Evolutionary conservation across 2,113 vertebrate genomes (phyloP).

Genomic region (Saccopteryx leptura): DNA sequence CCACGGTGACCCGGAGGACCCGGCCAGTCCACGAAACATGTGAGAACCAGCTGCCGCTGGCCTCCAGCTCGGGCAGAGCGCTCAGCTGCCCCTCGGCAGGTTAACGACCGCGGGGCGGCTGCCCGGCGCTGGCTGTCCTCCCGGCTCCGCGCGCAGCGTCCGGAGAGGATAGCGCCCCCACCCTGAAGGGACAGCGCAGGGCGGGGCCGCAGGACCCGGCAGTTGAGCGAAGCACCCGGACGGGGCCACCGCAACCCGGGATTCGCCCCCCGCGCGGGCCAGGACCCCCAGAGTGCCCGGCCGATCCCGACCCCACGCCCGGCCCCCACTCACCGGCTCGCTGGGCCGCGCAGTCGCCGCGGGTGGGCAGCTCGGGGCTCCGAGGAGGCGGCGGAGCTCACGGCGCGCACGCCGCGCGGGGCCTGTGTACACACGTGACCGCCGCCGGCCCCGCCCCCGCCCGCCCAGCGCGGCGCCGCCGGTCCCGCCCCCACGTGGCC

Average conservation of each 20-base stretch:
- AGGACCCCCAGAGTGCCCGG: too few species aligned
- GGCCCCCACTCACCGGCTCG: slow-evolving; percentile 69
- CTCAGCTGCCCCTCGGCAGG: slow-evolving; percentile 11
- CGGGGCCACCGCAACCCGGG: not conserved
- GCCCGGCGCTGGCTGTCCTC: not conserved
- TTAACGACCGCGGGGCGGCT: slow-evolving; percentile 39
- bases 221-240: not conserved
- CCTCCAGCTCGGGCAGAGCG: not conserved
- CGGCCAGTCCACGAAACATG: not conserved
- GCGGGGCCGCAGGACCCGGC: not conserved
- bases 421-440: slow-evolving; percentile 84
- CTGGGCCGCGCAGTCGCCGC: slow-evolving; percentile 48
- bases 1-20: not conserved
- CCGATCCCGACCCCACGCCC: not conserved
- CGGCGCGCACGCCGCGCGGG: slow-evolving; percentile 68
- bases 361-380: slow-evolving; percentile 3
- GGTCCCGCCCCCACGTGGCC: not conserved
- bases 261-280: not conserved
- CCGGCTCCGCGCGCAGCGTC: not conserved
- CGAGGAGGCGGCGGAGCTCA: slow-evolving; percentile 40
- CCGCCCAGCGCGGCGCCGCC: not conserved
- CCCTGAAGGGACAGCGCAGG: not conserved
- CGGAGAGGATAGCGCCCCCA: not conserved
- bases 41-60: not conserved
- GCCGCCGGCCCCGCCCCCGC: not conserved